These are phyloP conservation scores for Clarias macrocephalus DNA, from an alignment of 2,113 vertebrate genomes.

Conservation along the genomic window DNA sequence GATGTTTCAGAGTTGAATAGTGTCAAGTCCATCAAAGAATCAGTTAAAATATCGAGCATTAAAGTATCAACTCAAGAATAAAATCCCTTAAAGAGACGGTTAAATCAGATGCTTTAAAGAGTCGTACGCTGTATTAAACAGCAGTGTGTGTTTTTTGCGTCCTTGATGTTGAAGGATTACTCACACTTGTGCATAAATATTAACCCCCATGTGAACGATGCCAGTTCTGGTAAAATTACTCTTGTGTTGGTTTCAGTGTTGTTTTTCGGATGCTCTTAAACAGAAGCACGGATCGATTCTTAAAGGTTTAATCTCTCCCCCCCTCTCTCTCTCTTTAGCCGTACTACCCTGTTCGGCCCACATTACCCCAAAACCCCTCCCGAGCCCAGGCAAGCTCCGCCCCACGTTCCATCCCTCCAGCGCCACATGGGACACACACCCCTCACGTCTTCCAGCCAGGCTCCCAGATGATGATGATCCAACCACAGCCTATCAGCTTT, in stretches of 20 bases:
- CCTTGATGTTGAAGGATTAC: background rate
- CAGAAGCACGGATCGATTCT: background rate
- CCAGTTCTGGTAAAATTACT: background rate
- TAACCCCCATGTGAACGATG: background rate
- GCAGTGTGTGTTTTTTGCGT: background rate
- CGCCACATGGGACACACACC: constrained; percentile 74
- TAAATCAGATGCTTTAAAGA: background rate
- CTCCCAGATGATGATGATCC: constrained; percentile 98
- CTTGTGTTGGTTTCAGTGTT: background rate
- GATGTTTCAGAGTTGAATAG: too few relatives aligned
- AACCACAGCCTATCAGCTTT: constrained; percentile 86
- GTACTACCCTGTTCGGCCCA: constrained; percentile 82
- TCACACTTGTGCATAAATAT: background rate
- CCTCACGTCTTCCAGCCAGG: constrained; percentile 90
- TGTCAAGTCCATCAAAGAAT: background rate
- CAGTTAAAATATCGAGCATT: background rate
- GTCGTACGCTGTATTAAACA: background rate
- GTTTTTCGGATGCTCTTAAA: background rate
- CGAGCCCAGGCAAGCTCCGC: constrained; percentile 83
- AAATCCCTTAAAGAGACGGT: background rate
- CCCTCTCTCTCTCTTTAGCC: constrained; percentile 69
- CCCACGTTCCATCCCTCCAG: constrained; percentile 84
- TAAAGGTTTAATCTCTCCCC: background rate
- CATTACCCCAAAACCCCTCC: constrained; percentile 79
- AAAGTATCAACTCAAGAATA: background rate